Evolutionary conservation across 2,888 invertebrate genomes (phyloP), one percentile per base, ranked within the genome.

Genomic region (Acheta domesticus): DNA sequence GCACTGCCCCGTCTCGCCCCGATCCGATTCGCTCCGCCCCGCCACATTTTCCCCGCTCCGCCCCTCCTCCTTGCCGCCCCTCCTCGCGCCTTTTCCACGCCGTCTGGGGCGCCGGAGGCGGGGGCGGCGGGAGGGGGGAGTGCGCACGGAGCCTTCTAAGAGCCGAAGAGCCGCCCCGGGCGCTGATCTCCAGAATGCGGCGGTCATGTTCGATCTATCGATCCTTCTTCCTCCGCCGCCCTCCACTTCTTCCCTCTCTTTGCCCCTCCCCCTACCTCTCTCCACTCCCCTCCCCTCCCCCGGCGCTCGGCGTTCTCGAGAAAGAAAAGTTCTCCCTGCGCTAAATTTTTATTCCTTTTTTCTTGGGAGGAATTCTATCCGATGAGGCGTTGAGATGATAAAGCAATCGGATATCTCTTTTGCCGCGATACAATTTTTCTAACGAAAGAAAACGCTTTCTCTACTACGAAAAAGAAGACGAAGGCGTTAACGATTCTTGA

Each of bases 151-250:
- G 14, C 62, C 62, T 62, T 62, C 62, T n/a, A 19, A 19, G 62
- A 62, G 62, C 62, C 8, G 62, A 62, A 62, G 62, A 62, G n/a
- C 16, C 62, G n/a, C 62, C 62, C 8, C 62, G 62, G 62, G 62
- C 62, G 62, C 16, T 62, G 62, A 62, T 62, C 62, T 62, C 62
- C 62, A n/a, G 62, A 62, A 62, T 62, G 62, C 62, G 62, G 62
- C 62, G 62, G 62, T 62, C 62, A 62, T 62, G 62, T 62, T 62
- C 62, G 62, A 62, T 62, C 62, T 62, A 62, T 62, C 62, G 62
- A 62, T 62, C 62, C 62, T 62, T n/a, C n/a, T 62, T n/a, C n/a
- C n/a, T 62, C 16, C 14, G n/a, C 62, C 14, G n/a, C 62, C 62
- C 14, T n/a, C 14, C 62, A 2, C n/a, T 36, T 36, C 36, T 36